These are phyloP conservation scores for Dryobota labecula DNA, from an alignment of 2,888 invertebrate species.

Conservation along the genomic window DNA sequence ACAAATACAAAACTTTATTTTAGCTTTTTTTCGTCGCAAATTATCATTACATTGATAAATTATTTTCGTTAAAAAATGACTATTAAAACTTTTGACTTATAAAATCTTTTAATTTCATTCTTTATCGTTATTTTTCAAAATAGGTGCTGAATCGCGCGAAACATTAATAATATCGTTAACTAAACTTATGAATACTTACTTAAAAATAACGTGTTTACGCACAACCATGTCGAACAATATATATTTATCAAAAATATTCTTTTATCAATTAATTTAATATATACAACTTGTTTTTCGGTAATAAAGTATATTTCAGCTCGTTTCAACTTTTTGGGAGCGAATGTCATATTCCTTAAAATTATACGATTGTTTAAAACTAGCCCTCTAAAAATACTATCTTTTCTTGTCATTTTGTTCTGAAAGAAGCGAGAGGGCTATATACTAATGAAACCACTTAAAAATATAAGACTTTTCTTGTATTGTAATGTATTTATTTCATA, in stretches of 20 bases:
- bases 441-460: slow-evolving; percentile 7
- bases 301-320: slow-evolving; percentile 2
- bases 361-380: neutral
- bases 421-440: neutral
- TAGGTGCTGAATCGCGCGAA: slow-evolving; percentile 35
- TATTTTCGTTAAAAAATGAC: neutral
- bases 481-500: neutral
- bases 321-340: slow-evolving; percentile 9
- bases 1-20: neutral
- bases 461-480: neutral
- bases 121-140: neutral
- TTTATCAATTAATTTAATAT: slow-evolving; percentile 37
- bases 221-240: slow-evolving; percentile 51
- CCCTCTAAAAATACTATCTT: neutral
- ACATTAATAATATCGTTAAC: slow-evolving; percentile 36
- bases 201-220: slow-evolving; percentile 35
- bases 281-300: slow-evolving; percentile 35
- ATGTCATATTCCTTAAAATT: neutral
- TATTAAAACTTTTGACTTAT: too few relatives aligned
- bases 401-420: slow-evolving; percentile 10
- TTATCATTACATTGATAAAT: neutral
- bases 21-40: neutral
- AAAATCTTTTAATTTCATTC: neutral
- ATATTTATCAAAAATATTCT: slow-evolving; percentile 56
- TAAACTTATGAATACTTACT: slow-evolving; percentile 4